phyloP scores from a whole-genome alignment of 2,113 vertebrate species.

The Cyprinodon variegatus region DNA sequence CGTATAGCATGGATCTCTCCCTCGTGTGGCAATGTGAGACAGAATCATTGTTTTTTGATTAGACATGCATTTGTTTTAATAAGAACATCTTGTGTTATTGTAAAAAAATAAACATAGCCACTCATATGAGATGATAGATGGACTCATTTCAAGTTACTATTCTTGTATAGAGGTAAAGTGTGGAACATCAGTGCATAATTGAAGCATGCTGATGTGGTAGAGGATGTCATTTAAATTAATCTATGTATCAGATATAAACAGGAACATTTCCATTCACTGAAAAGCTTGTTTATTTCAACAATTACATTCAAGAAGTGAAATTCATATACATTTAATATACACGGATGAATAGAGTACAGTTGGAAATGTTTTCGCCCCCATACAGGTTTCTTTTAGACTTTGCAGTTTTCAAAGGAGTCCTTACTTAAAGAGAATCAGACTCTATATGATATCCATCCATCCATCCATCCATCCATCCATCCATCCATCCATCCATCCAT shows the following conservation, averaged over 20 bases:
- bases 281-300: neutral
- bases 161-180: neutral
- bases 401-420: neutral
- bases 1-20: slow-evolving; percentile 4
- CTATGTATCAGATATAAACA: neutral
- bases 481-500: too few species aligned
- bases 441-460: too few species aligned
- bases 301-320: neutral
- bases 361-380: too few species aligned
- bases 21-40: neutral
- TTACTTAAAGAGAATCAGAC: too few species aligned
- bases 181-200: neutral
- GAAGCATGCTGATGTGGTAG: neutral
- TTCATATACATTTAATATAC: neutral
- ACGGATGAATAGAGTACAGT: neutral
- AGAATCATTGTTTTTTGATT: neutral
- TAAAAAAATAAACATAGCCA: neutral
- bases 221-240: neutral
- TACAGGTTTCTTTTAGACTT: neutral
- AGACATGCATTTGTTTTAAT: neutral
- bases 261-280: neutral
- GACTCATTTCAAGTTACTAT: neutral
- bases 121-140: neutral
- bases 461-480: too few species aligned
- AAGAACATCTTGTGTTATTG: neutral